Base-by-base conservation (phyloP, 2,113 vertebrate genomes). In the Oryzias celebensis region DNA sequence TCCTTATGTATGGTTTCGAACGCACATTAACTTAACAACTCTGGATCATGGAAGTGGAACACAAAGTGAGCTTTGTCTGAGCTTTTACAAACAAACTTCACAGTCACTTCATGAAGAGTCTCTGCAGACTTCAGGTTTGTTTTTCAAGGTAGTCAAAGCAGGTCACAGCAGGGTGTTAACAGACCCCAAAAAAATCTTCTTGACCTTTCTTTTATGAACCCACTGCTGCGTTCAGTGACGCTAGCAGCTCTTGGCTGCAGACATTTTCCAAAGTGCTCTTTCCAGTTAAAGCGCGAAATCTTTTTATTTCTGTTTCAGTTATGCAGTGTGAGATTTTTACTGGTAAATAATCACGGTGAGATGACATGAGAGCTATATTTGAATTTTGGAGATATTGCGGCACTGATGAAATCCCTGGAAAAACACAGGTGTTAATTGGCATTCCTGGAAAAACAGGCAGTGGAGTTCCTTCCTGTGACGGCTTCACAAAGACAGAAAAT, bases 231-330 rank as follows among this genome's bases (percentile, higher is more conserved):
- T 58, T 50, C 16, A 58, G 23, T 62, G 74, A 78, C 14, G 2
- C 49, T 54, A 69, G 20, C 28, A 73, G 55, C 43, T n/a, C 20
- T 58, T 68, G 62, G 48, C 75, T 50, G 72, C 42, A 3, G 44
- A 26, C 2, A n/a, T 74, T 55, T 68, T 80, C 68, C 73, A 68
- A 67, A 31, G 8, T 51, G 50, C 55, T 71, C 36, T 70, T 76
- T 45, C 23, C 15, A 44, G 53, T n/a, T 61, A 53, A 53, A 68
- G 50, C 63, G 26, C 49, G 58, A 41, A 52, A 62, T 4, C 7
- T 1, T 62, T 46, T 74, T 13, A 69, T 24, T 43, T 51, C 52
- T 66, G 22, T 22, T 58, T 74, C 24, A 36, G 31, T 84, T 77
- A 66, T 41, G 61, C 49, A 84, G 80, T 10, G 36, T 31, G 58